phyloP scores from a whole-genome alignment of 2,113 vertebrate species.

The Eira barbara region DNA sequence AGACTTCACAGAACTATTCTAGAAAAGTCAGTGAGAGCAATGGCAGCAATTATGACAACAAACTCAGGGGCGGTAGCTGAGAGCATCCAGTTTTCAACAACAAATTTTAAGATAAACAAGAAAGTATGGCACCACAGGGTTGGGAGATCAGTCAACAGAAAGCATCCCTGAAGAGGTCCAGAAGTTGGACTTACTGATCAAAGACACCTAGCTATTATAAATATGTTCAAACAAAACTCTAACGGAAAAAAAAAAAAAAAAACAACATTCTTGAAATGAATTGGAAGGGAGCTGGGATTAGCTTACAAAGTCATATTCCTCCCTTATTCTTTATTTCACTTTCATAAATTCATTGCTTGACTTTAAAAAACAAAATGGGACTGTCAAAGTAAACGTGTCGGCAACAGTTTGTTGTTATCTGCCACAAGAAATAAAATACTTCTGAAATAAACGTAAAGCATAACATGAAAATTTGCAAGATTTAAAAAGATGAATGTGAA shows the following conservation, averaged over 20 bases:
- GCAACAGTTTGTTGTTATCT: not conserved
- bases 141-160: not conserved
- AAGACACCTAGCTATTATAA: not conserved
- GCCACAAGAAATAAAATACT: not conserved
- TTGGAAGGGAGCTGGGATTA: not conserved
- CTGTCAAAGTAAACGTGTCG: not conserved
- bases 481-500: not conserved
- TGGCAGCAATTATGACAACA: not conserved
- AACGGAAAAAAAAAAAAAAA: not conserved
- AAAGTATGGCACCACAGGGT: not conserved
- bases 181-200: not conserved
- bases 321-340: not conserved
- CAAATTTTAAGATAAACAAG: not conserved
- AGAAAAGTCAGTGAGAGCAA: not conserved
- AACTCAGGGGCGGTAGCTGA: not conserved
- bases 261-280: not conserved
- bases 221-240: not conserved
- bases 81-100: not conserved
- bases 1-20: not conserved
- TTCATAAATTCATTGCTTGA: not conserved
- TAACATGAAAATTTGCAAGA: not conserved
- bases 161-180: not conserved
- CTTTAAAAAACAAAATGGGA: not conserved
- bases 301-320: not conserved
- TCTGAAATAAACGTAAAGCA: slow-evolving; percentile 19